Base-by-base conservation (phyloP, 2,888 invertebrate genomes). In the Sinhomidia bicolor region DNA sequence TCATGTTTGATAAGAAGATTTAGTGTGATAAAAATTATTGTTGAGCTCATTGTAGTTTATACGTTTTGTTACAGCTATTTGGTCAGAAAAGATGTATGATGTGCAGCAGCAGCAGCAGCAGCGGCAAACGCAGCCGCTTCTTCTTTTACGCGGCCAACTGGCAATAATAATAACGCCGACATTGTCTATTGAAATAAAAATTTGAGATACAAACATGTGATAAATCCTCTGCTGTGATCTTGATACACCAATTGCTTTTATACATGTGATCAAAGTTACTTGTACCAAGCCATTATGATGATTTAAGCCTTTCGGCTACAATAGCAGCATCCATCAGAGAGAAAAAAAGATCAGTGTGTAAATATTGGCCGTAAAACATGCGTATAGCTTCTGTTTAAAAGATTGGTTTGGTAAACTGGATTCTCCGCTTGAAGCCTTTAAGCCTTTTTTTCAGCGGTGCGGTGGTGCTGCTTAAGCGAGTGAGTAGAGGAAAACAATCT, bases 291-390 rank as follows among this genome's bases (percentile, higher is more conserved):
- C 62, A 85, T 85, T 85, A 85, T 79, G 54, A 68, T 85, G 85
- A 85, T 76, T 54, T 85, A 79, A 85, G 85, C 85, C 85, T 85
- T 85, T 85, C 85, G 85, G 85, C 85, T 41, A 79, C 79, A 79
- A 85, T 85, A 57, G 36, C 12, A 47, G 36, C 4, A 78, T 68
- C 68, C 79, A 85, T 78, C 85, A 79, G 41, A 41, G 60, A 7
- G n/a, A n/a, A n/a, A 60, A 57, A 41, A 57, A 80, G 85, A 85
- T 85, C 85, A 79, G 51, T 51, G 78, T 79, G 85, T 85, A 85
- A 85, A 85, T 62, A 79, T 79, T 36, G 78, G 71, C 9, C 32
- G 20, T 78, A 54, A 54, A 29, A 23, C 54, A 36, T 54, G 51
- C 65, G n/a, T n/a, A n/a, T n/a, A 68, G 85, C 85, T 85, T 68